Evolutionary conservation across 2,113 vertebrate species (phyloP), one percentile per base, ranked within the genome.

Genomic region (Baryphthengus martii): DNA sequence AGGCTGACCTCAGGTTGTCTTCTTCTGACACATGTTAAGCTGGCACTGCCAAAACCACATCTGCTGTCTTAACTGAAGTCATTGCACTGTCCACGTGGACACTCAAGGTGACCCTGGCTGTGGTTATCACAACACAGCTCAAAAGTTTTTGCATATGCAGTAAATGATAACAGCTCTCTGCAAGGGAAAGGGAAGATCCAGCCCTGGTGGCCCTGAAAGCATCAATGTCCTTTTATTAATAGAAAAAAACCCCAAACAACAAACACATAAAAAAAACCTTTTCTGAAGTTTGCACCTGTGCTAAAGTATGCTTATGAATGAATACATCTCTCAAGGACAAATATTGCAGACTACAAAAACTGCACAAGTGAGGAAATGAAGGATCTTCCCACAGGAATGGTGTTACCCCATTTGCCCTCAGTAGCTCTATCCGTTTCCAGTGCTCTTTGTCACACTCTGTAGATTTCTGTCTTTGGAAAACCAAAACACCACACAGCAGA

Each of bases 21-120:
- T 50, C 88, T 62, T 35, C 37, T 40, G 68, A 8, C 2, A 6
- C 13, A 6, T 0, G 3, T 14, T 13, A 44, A 21, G 26, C 3
- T 13, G 44, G 59, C 40, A 1, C 35, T 70, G 39, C 56, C 50
- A 24, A 40, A 72, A 5, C 5, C 62, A 10, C 17, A 9, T 68
- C 2, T 42, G 35, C 8, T 11, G 15, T 17, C 3, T 65, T 45
- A 61, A 0, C 13, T 44, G 28, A 19, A 37, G 5, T 3, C 47
- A 4, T 3, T 20, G 39, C n/a, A 55, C 28, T 37, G 19, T 33
- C 45, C 45, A 3, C 0, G 2, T 23, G 62, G 35, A 62, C 39
- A 17, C 52, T 25, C 3, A 3, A 11, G 21, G 37, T 11, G 35
- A 39, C 8, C 52, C 9, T 14, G 23, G 28, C 11, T 17, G 12